phyloP scores from a whole-genome alignment of 2,797 vertebrate species.

The Triplophysa bombifrons region DNA sequence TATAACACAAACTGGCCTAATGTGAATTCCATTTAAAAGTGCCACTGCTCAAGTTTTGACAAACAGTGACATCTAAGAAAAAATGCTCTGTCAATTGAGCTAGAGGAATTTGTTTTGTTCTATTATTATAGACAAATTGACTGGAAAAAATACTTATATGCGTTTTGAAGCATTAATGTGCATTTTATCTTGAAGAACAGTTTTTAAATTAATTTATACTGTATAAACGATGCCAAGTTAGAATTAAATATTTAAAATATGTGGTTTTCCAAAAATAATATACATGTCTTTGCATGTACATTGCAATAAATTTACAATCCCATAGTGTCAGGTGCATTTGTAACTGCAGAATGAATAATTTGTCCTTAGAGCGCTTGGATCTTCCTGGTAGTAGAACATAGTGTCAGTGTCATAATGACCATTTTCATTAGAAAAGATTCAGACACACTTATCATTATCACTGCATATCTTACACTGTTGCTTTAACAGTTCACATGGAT shows the following conservation, averaged over 20 bases:
- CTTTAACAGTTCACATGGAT: conserved; percentile 1
- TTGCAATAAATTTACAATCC: background rate
- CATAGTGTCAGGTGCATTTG: background rate
- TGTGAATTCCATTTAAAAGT: conserved; percentile 25
- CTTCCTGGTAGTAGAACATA: conserved; percentile 7
- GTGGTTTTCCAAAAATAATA: too few relatives aligned
- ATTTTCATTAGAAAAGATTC: background rate
- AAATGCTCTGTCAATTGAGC: too few relatives aligned
- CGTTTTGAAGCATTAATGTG: too few relatives aligned
- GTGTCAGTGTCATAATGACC: background rate
- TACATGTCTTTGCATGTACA: too few relatives aligned
- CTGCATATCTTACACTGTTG: conserved; percentile 5
- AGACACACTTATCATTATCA: background rate
- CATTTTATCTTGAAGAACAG: too few relatives aligned
- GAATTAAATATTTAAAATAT: too few relatives aligned
- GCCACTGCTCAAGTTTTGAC: conserved; percentile 16
- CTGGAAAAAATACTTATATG: too few relatives aligned
- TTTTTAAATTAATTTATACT: too few relatives aligned
- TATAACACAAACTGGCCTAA: conserved; percentile 3
- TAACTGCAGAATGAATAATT: conserved; percentile 2
- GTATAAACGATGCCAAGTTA: too few relatives aligned
- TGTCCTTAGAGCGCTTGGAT: conserved; percentile 4
- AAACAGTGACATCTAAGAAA: conserved; percentile 11
- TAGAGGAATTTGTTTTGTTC: too few relatives aligned
- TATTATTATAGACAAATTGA: too few relatives aligned